These are phyloP conservation scores for Philereme transversata DNA, from an alignment of 2,888 invertebrate genomes.

Conservation along the genomic window DNA sequence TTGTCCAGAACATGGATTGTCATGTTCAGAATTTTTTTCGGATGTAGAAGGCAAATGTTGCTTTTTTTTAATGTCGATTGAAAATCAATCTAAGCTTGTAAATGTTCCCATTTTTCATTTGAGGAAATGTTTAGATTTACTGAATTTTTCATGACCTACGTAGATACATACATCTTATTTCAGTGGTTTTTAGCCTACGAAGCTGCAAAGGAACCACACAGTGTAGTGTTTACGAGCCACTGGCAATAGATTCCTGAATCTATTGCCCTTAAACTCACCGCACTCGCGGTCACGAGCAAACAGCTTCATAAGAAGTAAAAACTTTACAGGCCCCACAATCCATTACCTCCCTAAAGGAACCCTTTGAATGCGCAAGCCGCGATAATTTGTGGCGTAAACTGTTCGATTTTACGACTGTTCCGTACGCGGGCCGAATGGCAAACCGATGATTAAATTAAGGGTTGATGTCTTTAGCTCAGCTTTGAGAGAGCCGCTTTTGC, in stretches of 20 bases:
- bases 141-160: too few species aligned
- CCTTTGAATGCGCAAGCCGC: slow-evolving; percentile 17
- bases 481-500: slow-evolving; percentile 17
- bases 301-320: slow-evolving; percentile 22
- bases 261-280: not conserved
- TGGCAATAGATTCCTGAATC: not conserved
- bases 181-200: too few species aligned
- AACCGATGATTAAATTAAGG: slow-evolving; percentile 16
- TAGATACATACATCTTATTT: too few species aligned
- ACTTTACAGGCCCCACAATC: slow-evolving; percentile 6
- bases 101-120: too few species aligned
- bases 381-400: slow-evolving; percentile 16
- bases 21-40: too few species aligned
- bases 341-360: not conserved
- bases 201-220: too few species aligned
- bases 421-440: slow-evolving; percentile 11
- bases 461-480: slow-evolving; percentile 15
- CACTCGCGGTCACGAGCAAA: slow-evolving; percentile 19
- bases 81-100: too few species aligned
- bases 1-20: too few species aligned
- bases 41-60: too few species aligned
- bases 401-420: slow-evolving; percentile 17
- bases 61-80: too few species aligned
- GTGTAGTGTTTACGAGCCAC: too few species aligned
- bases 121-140: too few species aligned